These are phyloP conservation scores for Microplitis manilae DNA, from an alignment of 2,888 invertebrate species.

Conservation along the genomic window DNA sequence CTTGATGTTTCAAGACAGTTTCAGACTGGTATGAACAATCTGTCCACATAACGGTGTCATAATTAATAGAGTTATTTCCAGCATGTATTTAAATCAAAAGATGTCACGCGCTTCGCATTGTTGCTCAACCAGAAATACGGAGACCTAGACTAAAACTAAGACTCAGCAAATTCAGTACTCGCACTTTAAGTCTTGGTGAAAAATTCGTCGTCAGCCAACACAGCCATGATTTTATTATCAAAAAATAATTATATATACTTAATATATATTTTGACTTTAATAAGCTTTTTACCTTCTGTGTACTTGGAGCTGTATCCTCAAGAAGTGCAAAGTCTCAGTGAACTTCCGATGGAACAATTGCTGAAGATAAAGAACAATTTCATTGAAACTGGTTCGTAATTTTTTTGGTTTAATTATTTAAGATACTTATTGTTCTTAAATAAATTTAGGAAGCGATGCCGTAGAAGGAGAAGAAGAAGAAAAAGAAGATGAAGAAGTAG, in stretches of 20 bases:
- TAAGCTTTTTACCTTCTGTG: background rate
- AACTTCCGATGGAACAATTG: constrained; percentile 80
- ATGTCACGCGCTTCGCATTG: constrained; percentile 52
- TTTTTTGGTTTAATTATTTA: background rate
- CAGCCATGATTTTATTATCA: constrained; percentile 9
- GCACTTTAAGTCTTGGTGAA: background rate
- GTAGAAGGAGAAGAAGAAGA: constrained; percentile 36
- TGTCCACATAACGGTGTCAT: constrained; percentile 21
- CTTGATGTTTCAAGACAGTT: background rate
- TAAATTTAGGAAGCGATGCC: constrained; percentile 11
- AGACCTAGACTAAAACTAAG: background rate
- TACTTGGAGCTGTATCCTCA: constrained; percentile 54
- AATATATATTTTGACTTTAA: constrained; percentile 14
- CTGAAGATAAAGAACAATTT: constrained; percentile 76
- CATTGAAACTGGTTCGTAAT: constrained; percentile 53
- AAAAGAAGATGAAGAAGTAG: constrained; percentile 35
- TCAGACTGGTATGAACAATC: background rate
- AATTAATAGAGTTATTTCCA: constrained; percentile 43
- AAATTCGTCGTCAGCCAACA: no score
- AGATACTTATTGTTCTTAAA: background rate
- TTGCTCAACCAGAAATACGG: constrained; percentile 51
- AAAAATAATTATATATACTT: background rate
- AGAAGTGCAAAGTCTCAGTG: constrained; percentile 75
- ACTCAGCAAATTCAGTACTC: background rate
- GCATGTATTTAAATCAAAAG: constrained; percentile 23